Base-by-base conservation (phyloP, 2,797 vertebrate genomes). In the Tangara arthus region DNA sequence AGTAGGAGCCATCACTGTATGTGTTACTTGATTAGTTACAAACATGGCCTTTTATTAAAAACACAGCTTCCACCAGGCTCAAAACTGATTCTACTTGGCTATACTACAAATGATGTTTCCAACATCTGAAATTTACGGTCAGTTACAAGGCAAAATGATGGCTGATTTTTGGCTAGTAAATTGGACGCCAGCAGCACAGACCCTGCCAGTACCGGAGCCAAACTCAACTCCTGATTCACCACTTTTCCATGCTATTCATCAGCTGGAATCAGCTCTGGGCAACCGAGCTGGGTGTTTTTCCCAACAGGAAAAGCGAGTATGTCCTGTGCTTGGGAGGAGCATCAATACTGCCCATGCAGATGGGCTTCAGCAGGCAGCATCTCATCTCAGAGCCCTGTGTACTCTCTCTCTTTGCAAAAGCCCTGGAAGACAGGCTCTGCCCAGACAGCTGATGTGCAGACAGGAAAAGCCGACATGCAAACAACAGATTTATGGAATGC, bases 21-120 rank as follows among this genome's bases (percentile, higher is more conserved):
- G 34, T 64, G 34, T 75, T 69, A 80, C 70, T 91, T 37, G 42
- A 95, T 90, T 95, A 95, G 94, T 97, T 96, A 96, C 85, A 96
- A 95, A 87, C 21, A 61, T 16, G 49, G 89, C 69, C 68, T 95
- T 95, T 96, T 72, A 96, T 85, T 87, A 95, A 95, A 95, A 96
- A 80, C 56, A 82, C 50, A 87, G 61, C 56, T 72, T 88, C 76
- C 69, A 60, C 70, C 79, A 47, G 56, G 71, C 76, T 86, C 70
- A 42, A 47, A 87, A 93, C 82, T 66, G 94, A 89, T 91, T 95
- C 79, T 91, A 11, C 49, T 89, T 88, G 79, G 41, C 59, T 86
- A 55, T 68, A 79, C 75, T 34, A 93, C 77, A 87, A 91, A 90
- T 73, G 55, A 87, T 73, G 34, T 66, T 88, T 91, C 87, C 83